Evolutionary conservation across 2,113 vertebrate species (phyloP).

Genomic region (Plecotus auritus): DNA sequence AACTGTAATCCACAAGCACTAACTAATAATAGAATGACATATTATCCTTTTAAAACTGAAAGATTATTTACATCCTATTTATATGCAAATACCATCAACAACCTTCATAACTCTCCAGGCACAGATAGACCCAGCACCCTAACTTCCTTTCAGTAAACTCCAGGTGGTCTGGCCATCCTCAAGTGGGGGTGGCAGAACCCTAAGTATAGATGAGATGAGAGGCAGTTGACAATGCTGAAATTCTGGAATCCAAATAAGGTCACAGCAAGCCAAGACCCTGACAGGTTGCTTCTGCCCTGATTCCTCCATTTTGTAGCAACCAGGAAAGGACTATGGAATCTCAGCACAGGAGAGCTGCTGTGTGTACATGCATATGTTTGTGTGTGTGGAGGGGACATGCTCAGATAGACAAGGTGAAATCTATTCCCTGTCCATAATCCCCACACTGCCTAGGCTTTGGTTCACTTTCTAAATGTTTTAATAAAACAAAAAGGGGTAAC

Average conservation of each 20-base stretch:
- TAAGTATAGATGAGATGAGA: not conserved
- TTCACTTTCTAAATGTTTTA: not conserved
- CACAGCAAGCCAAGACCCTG: too few relatives aligned
- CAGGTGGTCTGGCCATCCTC: not conserved
- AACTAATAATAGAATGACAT: too few relatives aligned
- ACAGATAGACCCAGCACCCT: not conserved
- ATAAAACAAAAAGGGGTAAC: not conserved
- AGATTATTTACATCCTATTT: too few relatives aligned
- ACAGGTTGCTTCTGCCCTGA: not conserved
- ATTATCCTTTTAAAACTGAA: too few relatives aligned
- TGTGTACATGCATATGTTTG: not conserved
- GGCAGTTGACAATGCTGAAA: not conserved
- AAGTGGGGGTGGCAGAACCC: not conserved
- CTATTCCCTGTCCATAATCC: not conserved
- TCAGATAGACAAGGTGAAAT: not conserved
- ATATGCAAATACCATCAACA: too few relatives aligned
- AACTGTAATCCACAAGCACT: too few relatives aligned
- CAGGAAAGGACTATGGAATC: not conserved
- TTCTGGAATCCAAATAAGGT: not conserved
- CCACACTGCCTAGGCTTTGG: not conserved
- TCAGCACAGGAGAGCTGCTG: not conserved
- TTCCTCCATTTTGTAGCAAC: not conserved
- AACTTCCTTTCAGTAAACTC: not conserved
- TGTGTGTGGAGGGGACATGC: too few relatives aligned
- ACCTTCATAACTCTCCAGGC: too few relatives aligned